Conservation (phyloP, 2,113 vertebrate genomes). For the Tursiops truncatus region DNA sequence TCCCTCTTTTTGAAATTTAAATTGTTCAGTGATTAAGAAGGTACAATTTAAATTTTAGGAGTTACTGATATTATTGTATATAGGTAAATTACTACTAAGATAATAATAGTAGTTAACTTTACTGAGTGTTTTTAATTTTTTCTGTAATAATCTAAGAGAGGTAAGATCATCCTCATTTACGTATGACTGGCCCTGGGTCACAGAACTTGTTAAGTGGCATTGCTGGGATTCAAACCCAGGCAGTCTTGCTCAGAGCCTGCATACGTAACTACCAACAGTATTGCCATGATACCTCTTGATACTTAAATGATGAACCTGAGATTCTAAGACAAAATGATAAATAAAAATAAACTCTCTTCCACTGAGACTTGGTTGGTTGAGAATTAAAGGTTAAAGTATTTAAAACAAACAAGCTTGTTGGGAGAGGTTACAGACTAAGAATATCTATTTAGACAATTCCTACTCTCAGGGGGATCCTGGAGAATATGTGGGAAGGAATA, state of each 20-base stretch:
- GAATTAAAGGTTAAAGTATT: constrained; percentile 31
- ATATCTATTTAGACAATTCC: background rate
- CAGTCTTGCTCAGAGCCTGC: background rate
- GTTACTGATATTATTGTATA: background rate
- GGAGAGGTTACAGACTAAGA: background rate
- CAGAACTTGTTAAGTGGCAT: background rate
- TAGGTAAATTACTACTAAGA: background rate
- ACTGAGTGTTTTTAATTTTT: background rate
- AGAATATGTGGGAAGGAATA: background rate
- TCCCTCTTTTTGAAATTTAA: background rate
- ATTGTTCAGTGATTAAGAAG: background rate
- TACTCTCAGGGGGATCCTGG: background rate
- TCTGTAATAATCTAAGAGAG: background rate
- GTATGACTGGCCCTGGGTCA: background rate
- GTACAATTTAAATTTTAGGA: background rate
- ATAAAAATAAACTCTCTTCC: background rate
- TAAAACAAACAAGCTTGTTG: background rate
- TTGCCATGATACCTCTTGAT: background rate
- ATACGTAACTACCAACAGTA: background rate
- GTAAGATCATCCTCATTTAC: background rate
- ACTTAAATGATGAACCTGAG: background rate
- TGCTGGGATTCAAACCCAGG: background rate
- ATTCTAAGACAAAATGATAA: background rate
- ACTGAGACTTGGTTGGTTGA: background rate
- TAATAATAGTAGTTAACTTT: background rate